phyloP scores from a whole-genome alignment of 2,113 vertebrate species.

The Spheniscus mendiculus region DNA sequence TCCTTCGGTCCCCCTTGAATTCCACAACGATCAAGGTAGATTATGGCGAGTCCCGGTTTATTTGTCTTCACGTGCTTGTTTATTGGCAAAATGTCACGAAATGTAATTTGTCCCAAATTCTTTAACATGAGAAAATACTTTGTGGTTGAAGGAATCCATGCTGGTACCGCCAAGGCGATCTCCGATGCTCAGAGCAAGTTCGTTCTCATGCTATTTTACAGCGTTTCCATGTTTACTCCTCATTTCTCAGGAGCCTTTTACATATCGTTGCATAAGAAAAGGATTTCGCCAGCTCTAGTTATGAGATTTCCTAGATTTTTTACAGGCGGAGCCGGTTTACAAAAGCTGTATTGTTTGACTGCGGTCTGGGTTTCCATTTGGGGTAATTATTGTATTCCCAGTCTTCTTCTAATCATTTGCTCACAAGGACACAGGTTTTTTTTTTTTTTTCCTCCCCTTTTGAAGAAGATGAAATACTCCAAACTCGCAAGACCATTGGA shows the following conservation, averaged over 20 bases:
- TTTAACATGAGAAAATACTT: slow-evolving; percentile 46
- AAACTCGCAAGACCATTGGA: slow-evolving; percentile 7
- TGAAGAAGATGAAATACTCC: slow-evolving; percentile 34
- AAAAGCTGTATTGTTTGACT: slow-evolving; percentile 64
- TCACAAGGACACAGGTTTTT: not conserved
- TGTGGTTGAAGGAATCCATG: slow-evolving; percentile 43
- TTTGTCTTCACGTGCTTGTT: slow-evolving; percentile 35
- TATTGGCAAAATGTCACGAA: slow-evolving; percentile 7
- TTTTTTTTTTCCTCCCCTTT: not conserved
- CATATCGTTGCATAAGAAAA: slow-evolving; percentile 57
- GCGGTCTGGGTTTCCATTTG: slow-evolving; percentile 57
- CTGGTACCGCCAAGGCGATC: not conserved
- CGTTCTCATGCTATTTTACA: not conserved
- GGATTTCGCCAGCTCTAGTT: slow-evolving; percentile 41
- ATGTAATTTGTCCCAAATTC: slow-evolving; percentile 43
- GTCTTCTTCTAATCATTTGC: slow-evolving; percentile 66
- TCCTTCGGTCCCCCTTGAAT: not conserved
- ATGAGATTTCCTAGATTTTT: slow-evolving; percentile 65
- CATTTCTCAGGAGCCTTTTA: slow-evolving; percentile 31
- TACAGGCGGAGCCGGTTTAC: not conserved
- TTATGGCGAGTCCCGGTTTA: not conserved
- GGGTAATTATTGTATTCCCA: slow-evolving; percentile 64
- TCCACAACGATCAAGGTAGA: slow-evolving; percentile 30
- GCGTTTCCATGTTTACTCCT: slow-evolving; percentile 9
- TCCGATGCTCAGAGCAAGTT: not conserved